Evolutionary conservation across 2,888 invertebrate genomes (phyloP), one percentile per base, ranked within the genome.

Genomic region (Ditula angustiorana): DNA sequence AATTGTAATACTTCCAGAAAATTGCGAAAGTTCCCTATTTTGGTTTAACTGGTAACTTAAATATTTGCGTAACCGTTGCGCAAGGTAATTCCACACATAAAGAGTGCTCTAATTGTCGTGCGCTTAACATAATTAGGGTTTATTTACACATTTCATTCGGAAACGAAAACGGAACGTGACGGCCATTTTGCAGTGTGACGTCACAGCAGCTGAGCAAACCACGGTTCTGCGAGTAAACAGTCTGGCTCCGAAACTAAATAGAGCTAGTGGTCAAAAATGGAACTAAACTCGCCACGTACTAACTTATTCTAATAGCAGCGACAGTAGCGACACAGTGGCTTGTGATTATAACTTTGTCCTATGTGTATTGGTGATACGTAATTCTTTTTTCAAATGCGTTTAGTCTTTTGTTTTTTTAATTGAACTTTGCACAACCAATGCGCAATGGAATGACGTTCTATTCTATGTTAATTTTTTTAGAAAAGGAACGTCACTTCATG

Each of bases 141-240:
- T 30, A 21, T 50, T 28, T 50, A 5, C 50, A 5, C 19, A 19
- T 19, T 50, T 50, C 28, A 16, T 49, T 49, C 19, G 50, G 50
- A 30, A 50, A 50, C 30, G 49, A 53, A 19, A 64, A 67, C 69
- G 64, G 47, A 70, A 61, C 56, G 16, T 41, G 58, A 37, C 64
- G 23, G 56, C 58, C 65, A 62, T 71, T 70, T 71, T 70, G 73
- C 72, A 73, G 71, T 66, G 61, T 78, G 79, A 81, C 82, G 82
- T 81, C 81, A 80, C 61, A 37, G 44, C 83, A 80, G 75, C 83
- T 83, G 83, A 73, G 71, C 69, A 80, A 79, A 83, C 74, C 35
- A 46, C 58, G 61, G 67, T 75, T 76, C 71, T 78, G 74, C 79
- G 76, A 76, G 71, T 69, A 69, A 70, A 75, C 44, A 50, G 26